Evolutionary conservation across 2,113 vertebrate genomes (phyloP).

Genomic region (Colius striatus): DNA sequence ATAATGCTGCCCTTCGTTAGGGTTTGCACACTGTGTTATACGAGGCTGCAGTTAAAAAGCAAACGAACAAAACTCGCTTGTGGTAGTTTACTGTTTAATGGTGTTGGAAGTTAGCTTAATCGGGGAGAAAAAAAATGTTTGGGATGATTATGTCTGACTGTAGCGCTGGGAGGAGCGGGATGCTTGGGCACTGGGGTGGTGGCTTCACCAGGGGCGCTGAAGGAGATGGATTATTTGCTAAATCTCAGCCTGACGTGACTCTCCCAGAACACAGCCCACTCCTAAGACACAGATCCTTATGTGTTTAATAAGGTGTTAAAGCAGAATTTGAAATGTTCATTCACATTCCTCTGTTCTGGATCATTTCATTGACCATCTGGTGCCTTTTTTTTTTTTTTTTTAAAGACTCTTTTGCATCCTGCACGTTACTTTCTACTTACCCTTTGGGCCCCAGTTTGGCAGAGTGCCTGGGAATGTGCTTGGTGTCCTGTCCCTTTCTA

Average conservation of each 20-base stretch:
- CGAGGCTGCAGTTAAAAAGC: background rate
- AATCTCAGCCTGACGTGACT: background rate
- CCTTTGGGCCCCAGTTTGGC: slow-evolving; percentile 36
- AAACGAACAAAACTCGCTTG: background rate
- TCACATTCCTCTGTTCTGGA: background rate
- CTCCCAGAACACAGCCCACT: background rate
- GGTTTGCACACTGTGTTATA: background rate
- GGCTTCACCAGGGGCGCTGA: fast-evolving
- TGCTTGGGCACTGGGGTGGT: background rate
- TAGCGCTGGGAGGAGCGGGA: background rate
- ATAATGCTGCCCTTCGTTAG: slow-evolving; percentile 22
- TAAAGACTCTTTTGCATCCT: background rate
- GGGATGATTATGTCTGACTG: background rate
- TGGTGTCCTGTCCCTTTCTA: slow-evolving; percentile 18
- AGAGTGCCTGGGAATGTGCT: slow-evolving; percentile 33
- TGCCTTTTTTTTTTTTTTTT: background rate
- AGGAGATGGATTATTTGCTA: slow-evolving; percentile 29
- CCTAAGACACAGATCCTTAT: background rate
- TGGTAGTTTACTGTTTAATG: background rate
- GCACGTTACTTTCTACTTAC: slow-evolving; percentile 2
- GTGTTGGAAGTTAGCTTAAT: background rate
- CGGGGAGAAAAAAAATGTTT: background rate
- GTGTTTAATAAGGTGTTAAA: slow-evolving; percentile 38
- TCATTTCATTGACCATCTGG: slow-evolving; percentile 29
- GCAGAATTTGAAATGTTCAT: background rate